These are phyloP conservation scores for Pseudorasbora parva DNA, from an alignment of 2,113 vertebrate species.

Conservation along the genomic window DNA sequence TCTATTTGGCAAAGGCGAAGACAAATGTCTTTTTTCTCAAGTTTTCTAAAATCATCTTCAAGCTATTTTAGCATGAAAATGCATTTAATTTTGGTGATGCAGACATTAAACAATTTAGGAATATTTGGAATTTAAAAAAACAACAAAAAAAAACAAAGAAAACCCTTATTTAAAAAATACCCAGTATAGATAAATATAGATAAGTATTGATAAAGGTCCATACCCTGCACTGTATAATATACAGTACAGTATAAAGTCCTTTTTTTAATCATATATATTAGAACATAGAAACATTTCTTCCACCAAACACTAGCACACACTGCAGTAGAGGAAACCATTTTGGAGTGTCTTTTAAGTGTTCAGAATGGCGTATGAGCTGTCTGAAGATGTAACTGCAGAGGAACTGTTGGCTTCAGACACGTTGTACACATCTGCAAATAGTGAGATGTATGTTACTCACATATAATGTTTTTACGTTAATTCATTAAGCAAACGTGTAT, in stretches of 20 bases:
- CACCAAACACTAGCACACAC: neutral
- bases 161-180: neutral
- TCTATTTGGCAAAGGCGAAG: too few relatives aligned
- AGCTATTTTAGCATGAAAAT: neutral
- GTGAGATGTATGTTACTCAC: neutral
- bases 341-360: neutral
- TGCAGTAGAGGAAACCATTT: neutral
- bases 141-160: neutral
- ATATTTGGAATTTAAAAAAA: neutral
- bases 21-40: neutral
- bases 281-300: neutral
- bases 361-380: neutral
- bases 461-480: neutral
- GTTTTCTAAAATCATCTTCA: neutral
- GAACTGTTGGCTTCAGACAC: conserved; percentile 16
- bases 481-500: neutral
- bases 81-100: neutral
- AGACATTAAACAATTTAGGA: neutral
- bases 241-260: neutral
- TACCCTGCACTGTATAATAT: neutral
- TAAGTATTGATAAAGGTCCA: neutral
- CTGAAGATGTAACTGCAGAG: neutral
- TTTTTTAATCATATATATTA: neutral
- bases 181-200: neutral
- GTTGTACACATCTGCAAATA: conserved; percentile 43